Evolutionary conservation across 2,888 invertebrate genomes (phyloP), one percentile per base, ranked within the genome.

Genomic region (Drosophila seclusa): DNA sequence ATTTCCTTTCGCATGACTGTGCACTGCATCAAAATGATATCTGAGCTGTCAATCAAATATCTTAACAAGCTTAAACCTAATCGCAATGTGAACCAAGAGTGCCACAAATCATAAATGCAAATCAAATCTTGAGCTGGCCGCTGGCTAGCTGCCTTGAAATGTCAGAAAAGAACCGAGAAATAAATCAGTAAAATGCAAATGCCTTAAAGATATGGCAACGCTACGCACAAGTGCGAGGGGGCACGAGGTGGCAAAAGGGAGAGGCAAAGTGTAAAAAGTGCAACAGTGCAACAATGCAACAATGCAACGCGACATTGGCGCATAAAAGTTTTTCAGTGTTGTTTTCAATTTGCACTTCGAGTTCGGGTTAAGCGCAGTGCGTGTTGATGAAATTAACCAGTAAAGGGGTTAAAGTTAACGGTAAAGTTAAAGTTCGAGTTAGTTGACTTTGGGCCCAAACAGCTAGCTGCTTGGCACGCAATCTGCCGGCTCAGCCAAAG

Each of bases 361-460:
- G 59, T 45, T 11, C 18, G 50, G 73, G 82, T 76, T 83, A 73
- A 73, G 82, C 70, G 83, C 74, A 62, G 79, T 82, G 91, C 87
- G 90, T 91, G 91, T 78, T 87, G 80, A 80, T 87, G 83, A 80
- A 90, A 91, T 90, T 91, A 91, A 83, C 86, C 70, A 68, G 6
- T 8, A 80, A 66, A 75, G 75, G 80, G 83, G 81, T 73, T 76
- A 50, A 76, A 67, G 81, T 80, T 83, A 78, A 78, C 70, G 69
- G 64, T 68, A 77, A 81, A 82, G 72, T 67, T 70, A 78, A 81
- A 82, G 87, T 86, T 86, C 82, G 78, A 82, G 66, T 78, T 62
- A 69, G 69, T 76, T 82, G 83, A 87, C 85, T 87, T 84, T 84
- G 84, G 86, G 86, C 70, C 64, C 40, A 24, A 73, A 68, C 64